These are phyloP conservation scores for Upupa epops DNA, from an alignment of 2,113 vertebrate species.

Conservation along the genomic window DNA sequence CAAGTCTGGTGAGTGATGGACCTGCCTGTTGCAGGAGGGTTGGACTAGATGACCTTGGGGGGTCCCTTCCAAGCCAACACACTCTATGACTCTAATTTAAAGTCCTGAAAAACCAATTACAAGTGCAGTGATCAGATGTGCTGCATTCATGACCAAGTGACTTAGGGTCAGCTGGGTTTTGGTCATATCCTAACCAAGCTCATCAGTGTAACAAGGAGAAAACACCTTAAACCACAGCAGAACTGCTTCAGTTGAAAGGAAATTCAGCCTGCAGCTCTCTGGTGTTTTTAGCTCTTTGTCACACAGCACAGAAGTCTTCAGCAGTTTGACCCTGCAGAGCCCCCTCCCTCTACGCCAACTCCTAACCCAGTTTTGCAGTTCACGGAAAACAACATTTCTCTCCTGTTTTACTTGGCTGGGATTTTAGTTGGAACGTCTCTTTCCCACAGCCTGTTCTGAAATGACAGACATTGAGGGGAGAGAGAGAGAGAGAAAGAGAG, in stretches of 20 bases:
- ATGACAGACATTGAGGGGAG: constrained; percentile 49
- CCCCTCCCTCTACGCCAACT: constrained; percentile 61
- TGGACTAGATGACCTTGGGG: too few species aligned
- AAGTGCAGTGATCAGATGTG: too few species aligned
- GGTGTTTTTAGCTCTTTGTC: constrained; percentile 72
- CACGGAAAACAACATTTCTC: constrained; percentile 68
- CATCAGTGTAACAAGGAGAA: constrained; percentile 37
- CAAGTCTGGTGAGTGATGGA: neutral
- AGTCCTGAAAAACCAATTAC: too few species aligned
- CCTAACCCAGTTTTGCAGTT: constrained; percentile 74
- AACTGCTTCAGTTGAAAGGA: neutral
- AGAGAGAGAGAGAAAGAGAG: neutral
- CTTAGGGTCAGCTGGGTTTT: neutral
- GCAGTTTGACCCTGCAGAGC: constrained; percentile 64
- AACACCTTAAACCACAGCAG: constrained; percentile 23
- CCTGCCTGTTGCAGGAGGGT: too few species aligned
- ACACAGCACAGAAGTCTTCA: constrained; percentile 51
- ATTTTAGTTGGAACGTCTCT: constrained; percentile 68
- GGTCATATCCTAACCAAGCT: neutral
- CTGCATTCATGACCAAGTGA: too few species aligned
- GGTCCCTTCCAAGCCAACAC: too few species aligned
- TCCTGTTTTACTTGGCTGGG: constrained; percentile 76
- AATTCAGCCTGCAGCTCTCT: neutral
- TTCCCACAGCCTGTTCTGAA: constrained; percentile 76
- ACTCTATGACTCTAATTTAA: too few species aligned